Base-by-base conservation (phyloP, 2,797 vertebrate species). In the Gymnocypris eckloni region DNA sequence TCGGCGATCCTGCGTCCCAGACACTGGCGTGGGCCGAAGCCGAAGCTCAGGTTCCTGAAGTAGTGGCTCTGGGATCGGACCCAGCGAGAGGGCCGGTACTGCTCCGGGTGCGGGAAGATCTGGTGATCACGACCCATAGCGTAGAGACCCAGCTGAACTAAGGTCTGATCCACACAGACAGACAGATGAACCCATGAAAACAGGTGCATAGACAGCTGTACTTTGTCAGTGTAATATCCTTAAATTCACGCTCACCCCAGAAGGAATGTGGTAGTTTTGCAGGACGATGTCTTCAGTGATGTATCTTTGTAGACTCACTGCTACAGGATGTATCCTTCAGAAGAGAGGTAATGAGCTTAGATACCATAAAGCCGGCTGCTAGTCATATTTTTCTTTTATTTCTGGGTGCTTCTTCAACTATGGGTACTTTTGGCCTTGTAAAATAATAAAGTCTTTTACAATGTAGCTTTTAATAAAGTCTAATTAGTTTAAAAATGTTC, bases 21-120 rank as follows among this genome's bases (percentile, higher is more conserved):
- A 87, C 98, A 99, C 92, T 99, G 98, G 0, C 98, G 96, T 0
- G 97, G 95, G 0, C 98, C 98, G 0, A 98, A 99, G 0, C 98
- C 98, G 0, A 99, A 99, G 22, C 96, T 87, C 85, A 99, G 89
- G 79, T 94, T 94, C 90, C 89, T 95, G 95, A 99, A 99, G 93
- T 96, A 95, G 6, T 94, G 96, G 1, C 73, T 87, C 71, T 94
- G 94, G 0, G 92, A 92, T 54, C 94, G 93, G 83, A 97, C 91
- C 98, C 98, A 99, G 77, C 98, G 97, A 39, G 95, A 94, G 0
- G 98, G 98, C 61, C 89, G 92, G 89, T 97, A 99, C 90, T 94
- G 94, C 89, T 95, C 93, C 0, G 98, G 97, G 54, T 91, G 94
- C 2, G 87, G 54, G 90, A 99, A 99, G 85, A 97, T 93, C 25